Base-by-base conservation (phyloP, 1,140 invertebrate species). In the Vanessa atalanta region DNA sequence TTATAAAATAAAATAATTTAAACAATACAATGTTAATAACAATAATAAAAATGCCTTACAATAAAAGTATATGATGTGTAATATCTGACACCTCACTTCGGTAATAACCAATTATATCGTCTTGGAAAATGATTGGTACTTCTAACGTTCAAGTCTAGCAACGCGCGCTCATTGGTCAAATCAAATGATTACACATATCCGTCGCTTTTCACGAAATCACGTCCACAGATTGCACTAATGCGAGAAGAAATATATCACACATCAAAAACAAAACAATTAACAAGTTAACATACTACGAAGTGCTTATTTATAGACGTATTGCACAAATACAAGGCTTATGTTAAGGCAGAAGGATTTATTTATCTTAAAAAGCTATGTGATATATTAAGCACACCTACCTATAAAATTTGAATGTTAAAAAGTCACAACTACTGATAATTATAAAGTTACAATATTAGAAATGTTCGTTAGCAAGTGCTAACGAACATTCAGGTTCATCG, bases 401-500 rank as follows among this genome's bases (percentile, higher is more conserved):
- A n/a, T 47, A 15, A 47, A 61, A 70, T 8, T 9, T 53, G 1
- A 51, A 51, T 11, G 14, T 8, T 53, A 8, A 53, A 53, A 53
- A 53, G 4, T n/a, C 15, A n/a, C 12, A n/a, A 9, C 20, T 57
- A 23, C 53, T 43, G 9, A 43, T 43, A 43, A 43, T 5, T 37
- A 5, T 43, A 43, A 9, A 23, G 16, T 57, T 13, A 55, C 8
- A 11, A 20, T 6, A 57, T 20, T 13, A 26, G 13, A 11, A 23
- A 57, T 23, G 53, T 57, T 20, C n/a, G 48, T 48, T 31, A 48
- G 9, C 14, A 26, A 14, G 63, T n/a, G n/a, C n/a, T n/a, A n/a
- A n/a, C n/a, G n/a, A n/a, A n/a, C n/a, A 70, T 53, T 73, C n/a
- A 11, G 73, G 47, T 37, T 60, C 31, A 65, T 73, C 26, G 31